Base-by-base conservation (phyloP, 2,888 invertebrate genomes). In the Gonocerus acuteangulatus region DNA sequence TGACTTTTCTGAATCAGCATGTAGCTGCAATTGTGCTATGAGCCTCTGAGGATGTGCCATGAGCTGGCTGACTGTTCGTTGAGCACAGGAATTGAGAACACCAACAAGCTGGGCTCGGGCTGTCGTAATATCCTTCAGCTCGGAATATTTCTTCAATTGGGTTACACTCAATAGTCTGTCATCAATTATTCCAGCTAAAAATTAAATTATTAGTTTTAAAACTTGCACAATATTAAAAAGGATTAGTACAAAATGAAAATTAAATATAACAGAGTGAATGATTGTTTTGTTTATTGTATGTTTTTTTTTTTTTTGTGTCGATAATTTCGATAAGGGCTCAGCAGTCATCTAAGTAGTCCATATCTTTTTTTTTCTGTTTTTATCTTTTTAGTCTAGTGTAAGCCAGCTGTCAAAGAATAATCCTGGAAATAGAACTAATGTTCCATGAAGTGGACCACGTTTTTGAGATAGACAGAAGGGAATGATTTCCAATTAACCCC, bases 181-280 rank as follows among this genome's bases (percentile, higher is more conserved):
- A 69, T 90, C 83, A 54, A 86, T 78, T 63, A 89, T 82, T n/a
- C 84, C 89, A 72, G 82, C 86, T 86, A 74, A 67, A 75, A 76
- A 48, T 57, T 65, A 52, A 39, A 60, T 58, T 52, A 48, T 9
- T 51, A 27, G 2, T 9, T 27, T 27, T 21, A 34, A 51, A 11
- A 32, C 2, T 51, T 22, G n/a, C n/a, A n/a, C n/a, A n/a, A n/a
- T 13, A 13, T 13, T 13, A 36, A 9, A 9, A 9, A 36, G 13
- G 11, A 11, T 36, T 11, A 36, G 11, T 36, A 11, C 11, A 11
- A 11, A 11, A 11, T 11, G 13, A 36, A 36, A 11, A 36, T 36
- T 36, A 36, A 36, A 36, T 36, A 11, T 13, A 11, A 11, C 13
- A 36, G 36, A 36, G 11, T 36, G 36, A 36, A 44, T 7, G 44